A percentile compares a stretch with the other conserved stretches of the same genome.
These are phyloP conservation scores for Ahaetulla prasina DNA, from an alignment of 2,113 vertebrate species.

Conservation along the genomic window DNA sequence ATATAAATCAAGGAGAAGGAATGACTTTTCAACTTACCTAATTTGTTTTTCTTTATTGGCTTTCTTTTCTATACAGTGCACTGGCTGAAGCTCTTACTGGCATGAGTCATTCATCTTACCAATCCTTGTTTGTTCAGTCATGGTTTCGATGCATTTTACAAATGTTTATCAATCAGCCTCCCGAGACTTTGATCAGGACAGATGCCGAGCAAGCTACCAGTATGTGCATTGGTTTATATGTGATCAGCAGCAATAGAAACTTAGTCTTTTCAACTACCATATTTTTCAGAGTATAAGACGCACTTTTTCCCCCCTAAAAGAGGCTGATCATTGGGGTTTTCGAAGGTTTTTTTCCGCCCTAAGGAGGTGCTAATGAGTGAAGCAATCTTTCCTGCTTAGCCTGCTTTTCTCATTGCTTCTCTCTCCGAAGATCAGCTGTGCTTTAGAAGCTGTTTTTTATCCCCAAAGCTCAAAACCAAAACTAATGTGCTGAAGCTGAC, in stretches of 20 bases:
- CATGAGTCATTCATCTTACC: constrained; percentile 71
- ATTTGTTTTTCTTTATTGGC: constrained; percentile 6
- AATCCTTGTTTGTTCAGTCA: constrained; percentile 82
- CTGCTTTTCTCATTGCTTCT: too few relatives aligned
- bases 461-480: too few relatives aligned
- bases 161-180: constrained; percentile 81
- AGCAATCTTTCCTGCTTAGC: too few relatives aligned
- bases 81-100: constrained; percentile 72
- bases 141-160: constrained; percentile 94
- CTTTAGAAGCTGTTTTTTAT: too few relatives aligned
- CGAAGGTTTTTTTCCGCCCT: too few relatives aligned
- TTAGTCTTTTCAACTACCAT: constrained; percentile 1
- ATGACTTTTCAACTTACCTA: background rate
- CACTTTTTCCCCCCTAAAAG: too few relatives aligned
- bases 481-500: too few relatives aligned
- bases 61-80: constrained; percentile 64
- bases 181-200: constrained; percentile 54
- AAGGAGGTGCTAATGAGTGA: too few relatives aligned
- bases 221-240: constrained; percentile 58
- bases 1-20: background rate
- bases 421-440: too few relatives aligned
- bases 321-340: too few relatives aligned
- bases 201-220: constrained; percentile 63
- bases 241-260: constrained; percentile 19
- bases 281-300: too few relatives aligned